Evolutionary conservation across 2,797 vertebrate species (phyloP), one percentile per base, ranked within the genome.

Genomic region (Enteromius paludinosus): DNA sequence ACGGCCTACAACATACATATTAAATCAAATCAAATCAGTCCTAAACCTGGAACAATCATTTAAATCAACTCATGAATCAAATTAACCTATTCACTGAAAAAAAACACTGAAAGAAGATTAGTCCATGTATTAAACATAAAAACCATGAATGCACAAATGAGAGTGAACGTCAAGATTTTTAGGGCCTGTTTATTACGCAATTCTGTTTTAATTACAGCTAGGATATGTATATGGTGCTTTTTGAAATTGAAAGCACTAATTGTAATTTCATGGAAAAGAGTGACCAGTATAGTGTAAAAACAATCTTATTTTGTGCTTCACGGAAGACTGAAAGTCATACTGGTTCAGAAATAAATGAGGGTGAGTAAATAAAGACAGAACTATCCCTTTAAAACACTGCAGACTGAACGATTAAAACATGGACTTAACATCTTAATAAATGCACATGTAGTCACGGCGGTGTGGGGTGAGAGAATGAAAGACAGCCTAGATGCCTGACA

Each of bases 401-500:
- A 43, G 33, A 43, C 14, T 28, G 2, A 54, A 28, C 28, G n/a
- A 59, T 25, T 45, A 62, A 77, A 47, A 52, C 65, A 25, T 75
- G n/a, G 18, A 41, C 23, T 25, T 64, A 15, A 52, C 59, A 30
- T 82, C 62, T 54, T 56, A 68, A 76, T 69, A 38, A 77, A 76
- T 30, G 33, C 25, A 85, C 83, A 84, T 68, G 23, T 23, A 59
- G 25, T 71, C 49, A 68, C 43, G 33, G 71, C 68, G 14, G 83
- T 70, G 38, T 83, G 84, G 4, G 77, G 30, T 78, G 78, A 59
- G 77, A 62, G 59, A 82, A 72, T 15, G 10, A 73, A 49, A 69
- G 86, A 88, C 89, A 71, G 5, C 82, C 89, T 85, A 82, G 87
- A 85, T 86, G 85, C 15, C 70, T 92, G 94, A 94, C 94, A 95